Conservation (phyloP, 1,140 invertebrate species). For the Papilio machaon region DNA sequence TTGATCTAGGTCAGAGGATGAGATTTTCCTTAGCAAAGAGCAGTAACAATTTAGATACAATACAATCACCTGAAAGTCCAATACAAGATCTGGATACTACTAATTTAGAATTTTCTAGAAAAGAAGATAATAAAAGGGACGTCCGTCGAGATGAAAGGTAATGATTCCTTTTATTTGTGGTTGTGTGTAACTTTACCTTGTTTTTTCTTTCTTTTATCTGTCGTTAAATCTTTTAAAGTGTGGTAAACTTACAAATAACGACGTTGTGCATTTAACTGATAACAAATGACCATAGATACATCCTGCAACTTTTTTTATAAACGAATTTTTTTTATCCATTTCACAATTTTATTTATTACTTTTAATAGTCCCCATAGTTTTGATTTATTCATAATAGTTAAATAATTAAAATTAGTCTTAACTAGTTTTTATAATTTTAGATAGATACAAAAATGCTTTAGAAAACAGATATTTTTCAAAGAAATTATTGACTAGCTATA, state of each 20-base stretch:
- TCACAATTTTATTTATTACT: not conserved
- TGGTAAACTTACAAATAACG: slow-evolving; percentile 14
- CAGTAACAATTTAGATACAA: slow-evolving; percentile 67
- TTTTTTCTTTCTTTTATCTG: not conserved
- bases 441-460: not conserved
- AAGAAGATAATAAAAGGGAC: slow-evolving; percentile 41
- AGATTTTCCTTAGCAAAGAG: slow-evolving; percentile 72
- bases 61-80: slow-evolving; percentile 65
- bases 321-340: not conserved
- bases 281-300: slow-evolving; percentile 22
- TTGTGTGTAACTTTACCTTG: slow-evolving; percentile 11
- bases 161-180: not conserved
- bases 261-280: slow-evolving; percentile 5
- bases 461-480: not conserved
- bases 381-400: not conserved
- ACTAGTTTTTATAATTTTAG: not conserved
- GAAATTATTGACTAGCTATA: not conserved
- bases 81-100: slow-evolving; percentile 39
- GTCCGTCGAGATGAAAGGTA: slow-evolving; percentile 49
- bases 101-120: slow-evolving; percentile 38
- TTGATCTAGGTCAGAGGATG: slow-evolving; percentile 77
- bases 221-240: not conserved
- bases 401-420: not conserved
- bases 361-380: not conserved
- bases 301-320: not conserved